These are phyloP conservation scores for Malurus melanocephalus DNA, from an alignment of 2,113 vertebrate species.

Conservation along the genomic window DNA sequence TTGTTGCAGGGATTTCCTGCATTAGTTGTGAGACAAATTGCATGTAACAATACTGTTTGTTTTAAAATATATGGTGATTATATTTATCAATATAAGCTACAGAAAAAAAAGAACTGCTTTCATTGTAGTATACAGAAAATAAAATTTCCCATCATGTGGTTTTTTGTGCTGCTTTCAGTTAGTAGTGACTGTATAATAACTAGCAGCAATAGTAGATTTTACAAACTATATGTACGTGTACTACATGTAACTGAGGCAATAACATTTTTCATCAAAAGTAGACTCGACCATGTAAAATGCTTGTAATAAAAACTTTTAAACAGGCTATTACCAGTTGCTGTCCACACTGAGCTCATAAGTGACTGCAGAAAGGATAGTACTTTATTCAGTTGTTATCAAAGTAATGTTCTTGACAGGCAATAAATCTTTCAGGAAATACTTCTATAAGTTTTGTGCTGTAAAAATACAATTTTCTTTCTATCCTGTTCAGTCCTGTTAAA, in stretches of 20 bases:
- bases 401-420: neutral
- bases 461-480: neutral
- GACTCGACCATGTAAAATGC: neutral
- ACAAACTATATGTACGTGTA: neutral
- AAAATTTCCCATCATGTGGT: neutral
- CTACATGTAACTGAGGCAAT: neutral
- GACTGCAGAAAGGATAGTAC: neutral
- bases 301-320: neutral
- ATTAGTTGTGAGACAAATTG: neutral
- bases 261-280: neutral
- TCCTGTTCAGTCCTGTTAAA: neutral
- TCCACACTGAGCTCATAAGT: neutral
- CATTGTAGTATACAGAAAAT: constrained; percentile 24
- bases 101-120: neutral
- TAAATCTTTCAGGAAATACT: neutral
- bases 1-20: neutral
- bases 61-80: neutral
- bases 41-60: neutral
- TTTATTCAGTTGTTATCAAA: neutral
- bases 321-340: neutral
- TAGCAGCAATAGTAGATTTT: neutral
- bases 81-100: constrained; percentile 17
- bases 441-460: neutral
- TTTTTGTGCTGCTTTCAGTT: neutral
- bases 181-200: neutral